Percentiles rank a stretch among this genome's conserved stretches.
Evolutionary conservation across 2,888 invertebrate genomes (phyloP).

Genomic region (Dicranocentrus wangi): DNA sequence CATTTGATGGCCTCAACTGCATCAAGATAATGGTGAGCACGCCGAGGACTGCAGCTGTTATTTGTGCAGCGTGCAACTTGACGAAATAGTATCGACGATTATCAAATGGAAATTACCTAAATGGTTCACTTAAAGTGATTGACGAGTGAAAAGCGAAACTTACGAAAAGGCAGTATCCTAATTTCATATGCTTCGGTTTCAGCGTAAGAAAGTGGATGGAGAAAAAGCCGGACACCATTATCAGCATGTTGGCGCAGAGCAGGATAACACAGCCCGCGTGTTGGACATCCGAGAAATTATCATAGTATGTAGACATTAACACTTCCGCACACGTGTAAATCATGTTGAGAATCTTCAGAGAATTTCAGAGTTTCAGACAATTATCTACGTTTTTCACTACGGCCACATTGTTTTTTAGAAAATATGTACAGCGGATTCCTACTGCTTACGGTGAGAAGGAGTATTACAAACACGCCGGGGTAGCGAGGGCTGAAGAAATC

Average conservation of each 20-base stretch:
- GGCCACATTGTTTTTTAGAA: too few relatives aligned
- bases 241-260: slow-evolving; percentile 14
- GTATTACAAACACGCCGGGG: slow-evolving; percentile 36
- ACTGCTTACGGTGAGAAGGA: too few relatives aligned
- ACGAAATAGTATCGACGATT: too few relatives aligned
- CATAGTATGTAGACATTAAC: slow-evolving; percentile 37
- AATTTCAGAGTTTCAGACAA: too few relatives aligned
- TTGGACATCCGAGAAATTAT: slow-evolving; percentile 33
- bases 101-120: too few relatives aligned
- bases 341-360: slow-evolving; percentile 23
- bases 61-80: slow-evolving; percentile 27
- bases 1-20: background rate
- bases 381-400: too few relatives aligned
- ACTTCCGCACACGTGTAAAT: slow-evolving; percentile 34
- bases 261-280: slow-evolving; percentile 31
- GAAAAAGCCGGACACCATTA: slow-evolving; percentile 34
- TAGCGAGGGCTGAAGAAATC: slow-evolving; percentile 42
- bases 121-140: too few relatives aligned
- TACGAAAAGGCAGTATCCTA: slow-evolving; percentile 39
- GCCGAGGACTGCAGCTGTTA: background rate
- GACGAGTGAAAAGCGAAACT: too few relatives aligned
- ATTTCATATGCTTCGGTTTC: slow-evolving; percentile 7
- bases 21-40: background rate
- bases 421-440: too few relatives aligned
- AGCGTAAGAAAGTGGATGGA: slow-evolving; percentile 55